Conservation (phyloP, 2,888 invertebrate species). For the Epiblema foenella region DNA sequence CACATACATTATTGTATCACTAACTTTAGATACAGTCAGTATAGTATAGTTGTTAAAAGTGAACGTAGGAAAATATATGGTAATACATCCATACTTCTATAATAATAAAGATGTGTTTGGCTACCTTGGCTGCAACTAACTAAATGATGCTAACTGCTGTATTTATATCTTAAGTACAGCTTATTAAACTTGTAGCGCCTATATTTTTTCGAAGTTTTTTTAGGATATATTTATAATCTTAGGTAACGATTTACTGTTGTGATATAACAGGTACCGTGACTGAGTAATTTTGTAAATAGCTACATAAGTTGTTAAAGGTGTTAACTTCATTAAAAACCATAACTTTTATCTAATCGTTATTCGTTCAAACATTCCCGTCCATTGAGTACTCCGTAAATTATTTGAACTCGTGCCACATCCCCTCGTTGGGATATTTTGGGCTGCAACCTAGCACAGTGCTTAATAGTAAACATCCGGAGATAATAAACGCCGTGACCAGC, state of each 20-base stretch:
- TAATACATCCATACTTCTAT: too few relatives aligned
- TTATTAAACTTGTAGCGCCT: too few relatives aligned
- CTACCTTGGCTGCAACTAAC: too few relatives aligned
- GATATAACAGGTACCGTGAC: not conserved
- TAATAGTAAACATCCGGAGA: slow-evolving; percentile 75
- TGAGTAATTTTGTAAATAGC: not conserved
- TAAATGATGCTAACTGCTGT: too few relatives aligned
- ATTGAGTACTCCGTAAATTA: not conserved
- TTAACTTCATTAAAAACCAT: too few relatives aligned
- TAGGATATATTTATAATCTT: not conserved
- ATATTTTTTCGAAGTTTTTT: not conserved
- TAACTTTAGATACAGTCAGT: too few relatives aligned
- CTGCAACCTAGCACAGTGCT: slow-evolving; percentile 60
- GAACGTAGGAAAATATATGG: too few relatives aligned
- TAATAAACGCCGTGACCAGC: slow-evolving; percentile 41
- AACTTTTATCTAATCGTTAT: not conserved
- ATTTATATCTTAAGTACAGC: not conserved
- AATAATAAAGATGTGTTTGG: too few relatives aligned
- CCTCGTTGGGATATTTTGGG: slow-evolving; percentile 58
- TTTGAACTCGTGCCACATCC: not conserved
- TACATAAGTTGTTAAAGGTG: too few relatives aligned
- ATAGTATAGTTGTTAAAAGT: not conserved
- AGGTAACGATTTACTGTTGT: not conserved
- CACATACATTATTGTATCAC: too few relatives aligned
- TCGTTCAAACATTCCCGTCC: not conserved